These are phyloP conservation scores for Isoperla grammatica DNA, from an alignment of 2,888 invertebrate genomes.

Conservation along the genomic window DNA sequence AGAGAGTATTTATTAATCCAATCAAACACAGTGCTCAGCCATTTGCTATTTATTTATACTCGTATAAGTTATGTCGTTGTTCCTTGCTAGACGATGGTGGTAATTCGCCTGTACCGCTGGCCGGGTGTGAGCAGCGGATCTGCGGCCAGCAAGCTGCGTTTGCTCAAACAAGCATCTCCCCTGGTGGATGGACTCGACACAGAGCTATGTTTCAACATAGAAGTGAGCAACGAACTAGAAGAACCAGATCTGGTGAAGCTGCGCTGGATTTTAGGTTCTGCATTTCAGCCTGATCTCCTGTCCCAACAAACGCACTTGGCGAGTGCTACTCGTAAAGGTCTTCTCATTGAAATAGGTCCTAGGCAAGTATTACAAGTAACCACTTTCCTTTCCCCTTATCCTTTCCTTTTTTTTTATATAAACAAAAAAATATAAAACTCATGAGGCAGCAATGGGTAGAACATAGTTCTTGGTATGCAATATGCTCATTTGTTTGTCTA, in stretches of 20 bases:
- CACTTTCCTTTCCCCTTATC: no score
- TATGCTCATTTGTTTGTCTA: no score
- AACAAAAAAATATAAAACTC: no score
- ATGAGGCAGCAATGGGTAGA: no score
- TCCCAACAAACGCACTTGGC: constrained; percentile 49
- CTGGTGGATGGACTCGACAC: constrained; percentile 53
- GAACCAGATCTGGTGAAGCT: constrained; percentile 58
- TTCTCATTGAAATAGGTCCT: constrained; percentile 83
- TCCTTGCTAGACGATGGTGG: constrained; percentile 22
- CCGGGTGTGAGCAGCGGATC: constrained; percentile 38
- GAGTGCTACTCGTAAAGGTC: constrained; percentile 42
- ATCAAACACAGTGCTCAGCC: no score
- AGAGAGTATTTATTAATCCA: no score
- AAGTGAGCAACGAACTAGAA: constrained; percentile 49
- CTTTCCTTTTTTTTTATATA: no score
- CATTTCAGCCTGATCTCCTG: constrained; percentile 57
- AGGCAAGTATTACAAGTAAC: no score
- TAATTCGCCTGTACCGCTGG: constrained; percentile 36
- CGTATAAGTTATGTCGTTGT: no score
- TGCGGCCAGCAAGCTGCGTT: constrained; percentile 34
- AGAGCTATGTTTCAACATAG: constrained; percentile 79
- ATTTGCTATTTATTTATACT: no score
- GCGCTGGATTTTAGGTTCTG: constrained; percentile 73
- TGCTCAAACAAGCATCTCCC: constrained; percentile 33
- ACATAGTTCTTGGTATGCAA: no score